Base-by-base conservation (phyloP, 2,888 invertebrate genomes). In the Diabrotica balteata region DNA sequence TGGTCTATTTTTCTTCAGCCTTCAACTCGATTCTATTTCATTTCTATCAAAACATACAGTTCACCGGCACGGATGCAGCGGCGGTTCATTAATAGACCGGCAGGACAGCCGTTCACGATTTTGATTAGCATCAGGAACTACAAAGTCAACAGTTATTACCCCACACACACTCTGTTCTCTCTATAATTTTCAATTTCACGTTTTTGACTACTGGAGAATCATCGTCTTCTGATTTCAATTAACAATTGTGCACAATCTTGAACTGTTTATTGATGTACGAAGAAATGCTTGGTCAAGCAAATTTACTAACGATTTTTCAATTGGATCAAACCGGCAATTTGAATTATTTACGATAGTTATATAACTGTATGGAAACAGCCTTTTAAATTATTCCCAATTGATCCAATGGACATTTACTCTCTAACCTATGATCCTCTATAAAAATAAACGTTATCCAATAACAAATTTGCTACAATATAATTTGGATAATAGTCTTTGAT, bases 341-440 rank as follows among this genome's bases (percentile, higher is more conserved):
- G 32, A 32, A 32, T 32, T 32, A 32, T 32, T 32, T 32, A 32
- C 32, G 32, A 32, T 32, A 32, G 32, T 32, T 32, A 32, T 32
- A 32, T 32, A 32, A 32, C 32, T 32, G 32, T 32, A 32, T 32
- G 32, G 45, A 9, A 9, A 9, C 22, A 61, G 53, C 45, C 46
- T 54, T 62, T 58, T 58, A 58, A 64, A 58, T 52, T 64, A 64
- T 64, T 64, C 42, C 52, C 51, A 64, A 64, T 64, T 64, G 64
- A n/a, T 47, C 51, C 52, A 64, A 64, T 64, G 44, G 47, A 58
- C 46, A 64, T 51, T 64, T 64, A 58, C 52, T 51, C 64, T 58
- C 45, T 64, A 64, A 64, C 64, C 58, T 52, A 55, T 59, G 58
- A 64, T 42, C 50, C 52, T 52, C 10, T 64, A 42, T 59, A 64